These are phyloP conservation scores for Tylochromis polylepis DNA, from an alignment of 2,113 vertebrate species.

Conservation along the genomic window DNA sequence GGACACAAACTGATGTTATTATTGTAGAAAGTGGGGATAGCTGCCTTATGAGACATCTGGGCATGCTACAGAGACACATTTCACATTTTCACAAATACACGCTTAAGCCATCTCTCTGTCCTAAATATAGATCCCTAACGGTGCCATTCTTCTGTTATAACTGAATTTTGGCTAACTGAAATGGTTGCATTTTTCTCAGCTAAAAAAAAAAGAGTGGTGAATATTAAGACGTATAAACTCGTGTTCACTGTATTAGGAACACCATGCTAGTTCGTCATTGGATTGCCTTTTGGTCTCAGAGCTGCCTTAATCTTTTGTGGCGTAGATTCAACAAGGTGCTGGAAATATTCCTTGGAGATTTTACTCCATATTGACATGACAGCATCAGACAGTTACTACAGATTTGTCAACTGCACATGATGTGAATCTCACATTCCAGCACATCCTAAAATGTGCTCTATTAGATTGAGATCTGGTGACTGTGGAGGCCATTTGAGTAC, in stretches of 20 bases:
- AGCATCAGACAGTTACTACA: not conserved
- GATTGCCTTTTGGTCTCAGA: not conserved
- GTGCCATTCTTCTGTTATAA: not conserved
- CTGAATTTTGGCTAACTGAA: not conserved
- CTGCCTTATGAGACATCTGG: not conserved
- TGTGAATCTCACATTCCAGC: not conserved
- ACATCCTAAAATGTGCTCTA: not conserved
- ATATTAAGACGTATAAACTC: not conserved
- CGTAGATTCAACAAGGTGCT: not conserved
- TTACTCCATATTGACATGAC: not conserved
- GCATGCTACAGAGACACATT: not conserved
- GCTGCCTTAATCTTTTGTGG: not conserved
- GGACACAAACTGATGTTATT: not conserved
- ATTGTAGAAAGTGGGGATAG: not conserved
- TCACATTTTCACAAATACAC: not conserved
- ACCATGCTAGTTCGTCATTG: not conserved
- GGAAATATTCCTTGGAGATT: not conserved
- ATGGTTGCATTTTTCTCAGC: not conserved
- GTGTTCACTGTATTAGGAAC: not conserved
- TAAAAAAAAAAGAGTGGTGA: not conserved
- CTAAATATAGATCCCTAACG: not conserved
- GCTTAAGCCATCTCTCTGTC: not conserved
- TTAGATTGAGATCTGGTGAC: not conserved
- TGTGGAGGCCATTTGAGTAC: not conserved
- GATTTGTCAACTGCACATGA: not conserved